Evolutionary conservation across 2,888 invertebrate species (phyloP).

Genomic region (Ectropis crepuscularia): DNA sequence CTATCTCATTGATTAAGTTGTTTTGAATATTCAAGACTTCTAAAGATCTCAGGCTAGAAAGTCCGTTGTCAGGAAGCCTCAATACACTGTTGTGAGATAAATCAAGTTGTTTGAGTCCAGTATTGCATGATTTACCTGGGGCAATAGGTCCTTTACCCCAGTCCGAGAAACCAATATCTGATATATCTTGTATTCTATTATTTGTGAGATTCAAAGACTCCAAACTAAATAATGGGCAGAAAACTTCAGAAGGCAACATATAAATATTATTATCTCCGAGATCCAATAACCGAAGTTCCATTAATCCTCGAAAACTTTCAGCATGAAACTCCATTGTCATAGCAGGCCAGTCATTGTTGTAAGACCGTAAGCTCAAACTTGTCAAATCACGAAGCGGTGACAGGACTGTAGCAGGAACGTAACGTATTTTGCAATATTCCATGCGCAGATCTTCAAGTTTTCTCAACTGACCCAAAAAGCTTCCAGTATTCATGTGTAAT

Average conservation of each 20-base stretch:
- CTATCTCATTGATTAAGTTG: slow-evolving; percentile 90
- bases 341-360: slow-evolving; percentile 91
- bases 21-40: slow-evolving; percentile 89
- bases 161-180: slow-evolving; percentile 90
- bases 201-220: slow-evolving; percentile 89
- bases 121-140: slow-evolving; percentile 89
- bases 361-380: slow-evolving; percentile 88
- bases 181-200: slow-evolving; percentile 91
- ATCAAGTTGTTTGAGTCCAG: slow-evolving; percentile 88
- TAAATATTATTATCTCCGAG: slow-evolving; percentile 91
- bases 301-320: slow-evolving; percentile 89
- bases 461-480: slow-evolving; percentile 87
- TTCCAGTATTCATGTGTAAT: slow-evolving; percentile 85
- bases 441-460: slow-evolving; percentile 89
- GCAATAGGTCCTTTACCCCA: slow-evolving; percentile 88
- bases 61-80: slow-evolving; percentile 88
- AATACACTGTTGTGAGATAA: slow-evolving; percentile 90
- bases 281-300: slow-evolving; percentile 88
- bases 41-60: slow-evolving; percentile 88
- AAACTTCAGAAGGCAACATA: slow-evolving; percentile 88
- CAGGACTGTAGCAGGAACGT: slow-evolving; percentile 89
- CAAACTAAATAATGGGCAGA: slow-evolving; percentile 89
- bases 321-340: slow-evolving; percentile 91
- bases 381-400: slow-evolving; percentile 88
- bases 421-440: slow-evolving; percentile 91